Evolutionary conservation across 2,888 invertebrate species (phyloP), one percentile per base, ranked within the genome.

Genomic region (Hipparchia sbordonii): DNA sequence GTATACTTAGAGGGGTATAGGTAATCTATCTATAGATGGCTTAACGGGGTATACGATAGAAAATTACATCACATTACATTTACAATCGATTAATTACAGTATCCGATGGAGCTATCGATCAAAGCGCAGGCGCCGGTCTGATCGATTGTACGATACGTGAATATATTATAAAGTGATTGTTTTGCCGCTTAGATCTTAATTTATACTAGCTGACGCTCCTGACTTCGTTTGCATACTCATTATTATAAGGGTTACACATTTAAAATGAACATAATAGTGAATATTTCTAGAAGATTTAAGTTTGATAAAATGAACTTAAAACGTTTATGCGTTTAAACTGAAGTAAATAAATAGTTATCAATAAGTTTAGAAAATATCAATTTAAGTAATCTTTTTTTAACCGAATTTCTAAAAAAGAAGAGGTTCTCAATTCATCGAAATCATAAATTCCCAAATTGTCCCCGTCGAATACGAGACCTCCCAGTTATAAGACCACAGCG

Each of bases 91-190:
- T 91, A 90, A 91, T 90, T 90, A 91, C 81, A 82, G 13, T 23
- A 87, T 87, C 84, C 83, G 85, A 86, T 85, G 84, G 86, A 79
- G 86, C 89, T 85, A 92, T 92, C 91, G 85, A 91, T 92, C 92
- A 92, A 84, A 78, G 79, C 78, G 79, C 79, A 71, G 89, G 91
- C 90, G 91, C 88, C 88, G 86, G 80, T 75, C 84, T 89, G 90
- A 91, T 90, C 84, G 90, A 91, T 91, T 87, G 85, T 85, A 82
- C 82, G 83, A 85, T 86, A 87, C 85, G 84, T 84, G 89, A 87
- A 90, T 89, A 89, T 87, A 90, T 91, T 89, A 89, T 89, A 88
- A 87, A 82, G 78, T 77, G 83, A 86, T 88, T 84, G 84, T 86
- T 87, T 84, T 59, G 12, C 67, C 67, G 56, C 62, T 45, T 61